Conservation (phyloP, 2,113 vertebrate species). For the Sturnira hondurensis region DNA sequence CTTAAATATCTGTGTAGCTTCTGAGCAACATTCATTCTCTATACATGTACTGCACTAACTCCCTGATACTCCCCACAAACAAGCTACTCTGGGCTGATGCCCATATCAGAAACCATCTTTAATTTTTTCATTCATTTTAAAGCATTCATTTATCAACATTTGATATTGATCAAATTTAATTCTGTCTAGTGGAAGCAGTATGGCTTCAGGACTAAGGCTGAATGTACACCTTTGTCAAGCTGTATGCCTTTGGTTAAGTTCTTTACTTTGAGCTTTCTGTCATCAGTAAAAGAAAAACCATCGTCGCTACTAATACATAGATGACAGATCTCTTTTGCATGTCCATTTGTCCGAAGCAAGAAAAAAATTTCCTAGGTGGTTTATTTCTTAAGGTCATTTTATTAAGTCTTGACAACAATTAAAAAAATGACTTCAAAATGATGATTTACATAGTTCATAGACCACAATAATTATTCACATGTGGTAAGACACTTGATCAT, state of each 20-base stretch:
- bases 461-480: not conserved
- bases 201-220: not conserved
- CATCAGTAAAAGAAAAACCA: not conserved
- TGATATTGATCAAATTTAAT: not conserved
- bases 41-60: not conserved
- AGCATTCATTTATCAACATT: too few relatives aligned
- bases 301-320: not conserved
- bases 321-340: not conserved
- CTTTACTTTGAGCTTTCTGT: not conserved
- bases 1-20: not conserved
- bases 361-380: not conserved
- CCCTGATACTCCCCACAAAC: not conserved
- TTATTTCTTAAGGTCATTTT: not conserved
- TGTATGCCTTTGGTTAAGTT: not conserved
- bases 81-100: not conserved
- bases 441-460: not conserved
- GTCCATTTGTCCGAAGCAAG: not conserved
- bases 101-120: not conserved
- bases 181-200: not conserved
- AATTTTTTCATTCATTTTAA: not conserved
- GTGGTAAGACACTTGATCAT: not conserved
- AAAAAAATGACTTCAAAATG: slow-evolving; percentile 2
- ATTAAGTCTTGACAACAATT: not conserved
- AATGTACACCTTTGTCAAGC: not conserved
- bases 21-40: not conserved